phyloP scores from a whole-genome alignment of 2,888 invertebrate genomes.

The Bedellia somnulentella region DNA sequence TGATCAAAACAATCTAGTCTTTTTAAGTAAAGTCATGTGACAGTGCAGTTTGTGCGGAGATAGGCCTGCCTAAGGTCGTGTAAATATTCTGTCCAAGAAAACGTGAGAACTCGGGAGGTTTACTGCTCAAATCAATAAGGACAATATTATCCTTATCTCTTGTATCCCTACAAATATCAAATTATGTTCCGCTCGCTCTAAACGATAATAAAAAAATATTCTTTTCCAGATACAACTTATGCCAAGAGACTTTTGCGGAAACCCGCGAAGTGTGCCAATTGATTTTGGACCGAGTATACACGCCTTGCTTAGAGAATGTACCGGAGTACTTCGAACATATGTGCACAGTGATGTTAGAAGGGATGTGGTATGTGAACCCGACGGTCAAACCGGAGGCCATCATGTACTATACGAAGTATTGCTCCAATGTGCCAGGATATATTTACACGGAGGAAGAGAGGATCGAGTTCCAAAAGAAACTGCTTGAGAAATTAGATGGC shows the following conservation, averaged over 20 bases:
- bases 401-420: conserved; percentile 52
- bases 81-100: no score
- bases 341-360: conserved; percentile 66
- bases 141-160: no score
- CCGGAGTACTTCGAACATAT: conserved; percentile 67
- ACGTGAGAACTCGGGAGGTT: no score
- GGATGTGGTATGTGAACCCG: conserved; percentile 71
- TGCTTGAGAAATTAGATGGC: conserved; percentile 23
- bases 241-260: conserved; percentile 63
- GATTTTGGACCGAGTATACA: conserved; percentile 62
- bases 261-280: conserved; percentile 64
- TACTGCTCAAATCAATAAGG: no score
- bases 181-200: neutral
- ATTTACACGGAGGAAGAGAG: conserved; percentile 40
- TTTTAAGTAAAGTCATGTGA: no score
- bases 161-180: no score
- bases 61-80: no score
- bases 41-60: no score
- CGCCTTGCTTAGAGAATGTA: conserved; percentile 62
- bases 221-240: conserved; percentile 68
- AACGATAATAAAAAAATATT: no score
- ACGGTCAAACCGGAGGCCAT: conserved; percentile 53
- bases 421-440: conserved; percentile 62
- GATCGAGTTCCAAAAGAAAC: conserved; percentile 18
- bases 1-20: no score